Base-by-base conservation (phyloP, 2,888 invertebrate genomes). In the Neoaliturus tenellus region DNA sequence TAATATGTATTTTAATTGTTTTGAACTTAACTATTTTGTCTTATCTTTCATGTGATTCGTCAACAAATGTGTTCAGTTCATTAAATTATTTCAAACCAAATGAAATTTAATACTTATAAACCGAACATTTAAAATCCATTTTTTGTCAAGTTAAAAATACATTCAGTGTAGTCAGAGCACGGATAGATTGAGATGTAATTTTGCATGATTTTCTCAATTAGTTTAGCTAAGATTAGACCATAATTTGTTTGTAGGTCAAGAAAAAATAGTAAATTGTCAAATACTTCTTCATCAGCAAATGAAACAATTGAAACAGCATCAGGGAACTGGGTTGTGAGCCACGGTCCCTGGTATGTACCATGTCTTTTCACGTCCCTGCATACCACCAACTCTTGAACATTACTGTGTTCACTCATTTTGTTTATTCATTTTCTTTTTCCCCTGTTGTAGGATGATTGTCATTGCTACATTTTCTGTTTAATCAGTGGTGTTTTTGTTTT, bases 201-300 rank as follows among this genome's bases (percentile, higher is more conserved):
- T 28, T 75, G 73, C 73, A 75, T 75, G 73, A 23, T 6, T 44
- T 1, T 28, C 10, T 75, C 23, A 1, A 39, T 28, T 75, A 75
- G 73, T 75, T 10, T 75, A 44, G 73, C 73, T 44, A 44, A 48
- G 73, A 39, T 23, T 75, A 75, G 73, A 41, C 44, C 20, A 67
- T 71, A 44, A 75, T 44, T 75, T 75, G 73, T 75, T 44, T 44
- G 73, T 75, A 75, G 73, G 73, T 75, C 73, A 44, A 75, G 73
- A 75, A 75, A 75, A 75, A 75, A 41, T 75, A 39, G 4, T 75
- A 75, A 75, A 75, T 44, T 75, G 41, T 39, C 28, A 39, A 41
- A 75, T 75, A 25, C 73, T 14, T 23, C 44, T 28, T 75, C 71
- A 20, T 71, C 73, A 75, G 73, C 39, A 6, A 75, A 75, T 25